Base-by-base conservation (phyloP, 1,140 invertebrate species). In the Lucilia sericata region DNA sequence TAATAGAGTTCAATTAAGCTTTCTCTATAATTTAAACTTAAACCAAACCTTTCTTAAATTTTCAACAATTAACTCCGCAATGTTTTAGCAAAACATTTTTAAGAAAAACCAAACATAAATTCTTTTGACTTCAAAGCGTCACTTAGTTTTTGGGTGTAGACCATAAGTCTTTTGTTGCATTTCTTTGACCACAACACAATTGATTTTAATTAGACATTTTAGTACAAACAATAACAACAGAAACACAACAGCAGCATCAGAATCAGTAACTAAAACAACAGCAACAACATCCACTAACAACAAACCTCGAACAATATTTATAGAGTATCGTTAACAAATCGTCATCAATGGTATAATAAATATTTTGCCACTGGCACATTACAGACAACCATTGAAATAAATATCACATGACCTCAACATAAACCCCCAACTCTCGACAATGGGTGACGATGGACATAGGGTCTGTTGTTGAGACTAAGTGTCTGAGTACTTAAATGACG, bases 181-280 rank as follows among this genome's bases (percentile, higher is more conserved):
- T 70, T 70, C 19, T 70, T 19, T 70, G n/a, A 70, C n/a, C 65
- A 70, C 19, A 70, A 10, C n/a, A 70, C 65, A 70, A 70, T 70
- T 70, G 65, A 70, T 70, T 70, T 70, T 70, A 70, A 70, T 70
- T 70, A 70, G 65, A 70, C 65, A 70, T 70, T 70, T 70, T 70
- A 25, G 65, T 70, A 9, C n/a, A 70, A 70, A 21, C n/a, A 70
- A 70, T 14, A 60, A 2, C 55, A 17, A 60, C 17, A 60, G 14
- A 30, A 30, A 30, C 25, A 30, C 25, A 30, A 30, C 14, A 60
- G n/a, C 14, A 14, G n/a, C 55, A 60, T 7, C 14, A 60, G n/a
- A 7, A 60, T 0, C 51, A 60, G 17, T n/a, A n/a, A n/a, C n/a
- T n/a, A 30, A 30, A 30, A 30, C 25, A 30, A 30, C 51, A 60